phyloP scores from a whole-genome alignment of 92 coral and sea anemone genomes.

The Meandrina meandrites region DNA sequence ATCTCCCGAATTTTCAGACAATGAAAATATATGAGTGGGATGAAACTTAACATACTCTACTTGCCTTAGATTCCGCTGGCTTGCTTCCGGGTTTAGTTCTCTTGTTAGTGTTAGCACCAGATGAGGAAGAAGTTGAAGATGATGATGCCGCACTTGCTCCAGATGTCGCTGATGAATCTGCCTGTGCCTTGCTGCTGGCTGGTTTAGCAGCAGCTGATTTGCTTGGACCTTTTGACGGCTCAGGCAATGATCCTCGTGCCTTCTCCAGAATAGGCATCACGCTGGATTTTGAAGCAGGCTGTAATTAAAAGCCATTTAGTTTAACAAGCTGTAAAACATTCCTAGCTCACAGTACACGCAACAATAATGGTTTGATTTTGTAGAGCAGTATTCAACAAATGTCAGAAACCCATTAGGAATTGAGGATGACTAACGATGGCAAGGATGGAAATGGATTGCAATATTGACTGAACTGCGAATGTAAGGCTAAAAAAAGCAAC shows the following conservation, averaged over 20 bases:
- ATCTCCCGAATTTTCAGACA: too few species aligned
- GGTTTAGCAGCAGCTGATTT: slow-evolving; percentile 69
- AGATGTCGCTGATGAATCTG: slow-evolving; percentile 26
- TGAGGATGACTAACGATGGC: not conserved
- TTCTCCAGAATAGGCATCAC: slow-evolving; percentile 83
- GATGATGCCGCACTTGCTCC: slow-evolving; percentile 21
- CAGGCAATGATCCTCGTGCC: slow-evolving; percentile 83
- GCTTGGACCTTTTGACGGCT: slow-evolving; percentile 64
- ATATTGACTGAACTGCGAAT: not conserved
- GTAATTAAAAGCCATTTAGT: not conserved
- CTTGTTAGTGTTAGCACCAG: slow-evolving; percentile 21
- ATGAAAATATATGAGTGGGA: not conserved
- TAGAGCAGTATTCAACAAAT: not conserved
- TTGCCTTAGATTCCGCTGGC: slow-evolving; percentile 28
- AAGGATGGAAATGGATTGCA: not conserved
- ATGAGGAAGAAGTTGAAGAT: slow-evolving; percentile 9
- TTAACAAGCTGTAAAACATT: not conserved
- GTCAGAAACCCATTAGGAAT: not conserved
- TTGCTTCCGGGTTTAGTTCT: slow-evolving; percentile 23
- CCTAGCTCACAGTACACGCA: not conserved
- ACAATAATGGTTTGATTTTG: not conserved
- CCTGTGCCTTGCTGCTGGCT: slow-evolving; percentile 47
- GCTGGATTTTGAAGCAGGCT: slow-evolving; percentile 90
- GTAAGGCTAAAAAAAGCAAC: too few species aligned
- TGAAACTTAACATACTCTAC: not conserved